A percentile compares a stretch with the other conserved stretches of the same genome.
Evolutionary conservation across 2,113 vertebrate genomes (phyloP).

Genomic region (Notarius quadriscutis): DNA sequence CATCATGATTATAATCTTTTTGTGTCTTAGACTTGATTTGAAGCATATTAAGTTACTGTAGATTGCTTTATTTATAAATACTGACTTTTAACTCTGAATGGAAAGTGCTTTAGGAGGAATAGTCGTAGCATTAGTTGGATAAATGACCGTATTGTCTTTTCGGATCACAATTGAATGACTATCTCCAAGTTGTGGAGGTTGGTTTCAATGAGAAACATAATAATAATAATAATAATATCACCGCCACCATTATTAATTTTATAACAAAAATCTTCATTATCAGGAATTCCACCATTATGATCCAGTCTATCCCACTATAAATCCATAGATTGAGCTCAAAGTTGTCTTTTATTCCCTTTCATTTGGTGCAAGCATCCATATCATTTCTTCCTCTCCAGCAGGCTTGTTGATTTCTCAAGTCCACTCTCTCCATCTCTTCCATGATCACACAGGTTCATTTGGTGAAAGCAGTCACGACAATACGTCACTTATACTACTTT

Average conservation of each 20-base stretch:
- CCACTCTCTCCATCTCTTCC: conserved; percentile 21
- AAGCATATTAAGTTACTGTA: no score
- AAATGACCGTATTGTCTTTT: no score
- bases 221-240: conserved; percentile 33
- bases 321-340: conserved; percentile 33
- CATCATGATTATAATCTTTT: no score
- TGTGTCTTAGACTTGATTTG: no score
- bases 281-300: conserved; percentile 37
- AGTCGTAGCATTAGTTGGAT: no score
- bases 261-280: conserved; percentile 41
- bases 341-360: conserved; percentile 2
- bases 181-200: conserved; percentile 44
- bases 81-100: no score
- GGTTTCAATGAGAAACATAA: conserved; percentile 48
- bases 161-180: background rate
- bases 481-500: no score
- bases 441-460: conserved; percentile 35
- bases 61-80: no score
- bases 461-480: conserved; percentile 73
- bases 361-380: conserved; percentile 36
- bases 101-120: no score
- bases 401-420: background rate
- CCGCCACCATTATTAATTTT: background rate
- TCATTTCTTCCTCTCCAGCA: background rate
- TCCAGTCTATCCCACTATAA: conserved; percentile 31